Base-by-base conservation (phyloP, 2,797 vertebrate species). In the Silurus aristotelis region DNA sequence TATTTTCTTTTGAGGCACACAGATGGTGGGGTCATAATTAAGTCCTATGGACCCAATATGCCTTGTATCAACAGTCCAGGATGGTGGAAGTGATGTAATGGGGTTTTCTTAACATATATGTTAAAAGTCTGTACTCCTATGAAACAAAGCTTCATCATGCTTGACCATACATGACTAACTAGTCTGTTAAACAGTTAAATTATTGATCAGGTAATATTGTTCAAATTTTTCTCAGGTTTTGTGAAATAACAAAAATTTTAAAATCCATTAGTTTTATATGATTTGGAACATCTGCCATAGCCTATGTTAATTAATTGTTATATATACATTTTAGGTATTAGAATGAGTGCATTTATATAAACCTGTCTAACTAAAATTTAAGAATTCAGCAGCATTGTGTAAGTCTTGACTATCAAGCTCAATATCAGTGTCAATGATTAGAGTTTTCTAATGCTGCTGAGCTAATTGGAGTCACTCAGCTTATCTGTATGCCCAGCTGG, bases 401-500 rank as follows among this genome's bases (percentile, higher is more conserved):
- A 25, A 3, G 3, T 27, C 71, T 15, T 17, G 3, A 76, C 6
- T 27, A 55, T 15, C 15, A 55, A 56, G 52, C 1, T 4, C 3
- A 60, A 22, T 13, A 60, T 38, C 15, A 61, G 10, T 60, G 56
- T 78, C 22, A 22, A 27, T 5, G 6, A n/a, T 67, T 52, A 72
- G 38, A 75, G 25, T 79, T 73, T 78, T 79, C 20, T 38, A 82
- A 1, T 31, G 6, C 13, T 56, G 8, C n/a, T 73, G 79, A 25
- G 63, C 75, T 80, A 87, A 76, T 2, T 20, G 3, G 27, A 82
- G 75, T 79, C 64, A 52, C 86, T 86, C 46, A 75, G 56, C 78
- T 92, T 92, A 93, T 93, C 90, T 89, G 8, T 25, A 31, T 88
- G 75, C 73, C 77, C 84, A 90, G 72, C 83, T 80, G 83, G 80